phyloP scores from a whole-genome alignment of 30 jellyfish, hydroid and myxozoan species.

The Phacellophora camtschatica region DNA sequence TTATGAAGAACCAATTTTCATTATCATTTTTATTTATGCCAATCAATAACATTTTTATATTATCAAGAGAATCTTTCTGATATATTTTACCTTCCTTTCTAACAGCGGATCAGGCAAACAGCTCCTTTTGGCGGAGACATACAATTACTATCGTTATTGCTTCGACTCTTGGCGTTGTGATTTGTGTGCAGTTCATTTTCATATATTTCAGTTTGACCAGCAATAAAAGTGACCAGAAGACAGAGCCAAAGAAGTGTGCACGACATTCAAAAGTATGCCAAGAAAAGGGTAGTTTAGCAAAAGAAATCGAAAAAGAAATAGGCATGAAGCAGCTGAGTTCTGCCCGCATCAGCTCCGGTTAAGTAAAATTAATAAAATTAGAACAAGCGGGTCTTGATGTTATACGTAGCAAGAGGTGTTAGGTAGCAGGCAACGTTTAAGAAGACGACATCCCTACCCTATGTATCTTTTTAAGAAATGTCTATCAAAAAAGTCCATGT shows the following conservation, averaged over 20 bases:
- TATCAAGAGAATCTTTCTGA: neutral
- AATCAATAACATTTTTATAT: no score
- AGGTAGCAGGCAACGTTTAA: no score
- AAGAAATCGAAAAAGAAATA: constrained; percentile 51
- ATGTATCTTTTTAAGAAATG: no score
- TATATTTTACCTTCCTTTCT: neutral
- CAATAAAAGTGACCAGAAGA: neutral
- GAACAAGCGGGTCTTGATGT: no score
- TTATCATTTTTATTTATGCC: no score
- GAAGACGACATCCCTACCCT: no score
- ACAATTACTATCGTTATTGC: constrained; percentile 49
- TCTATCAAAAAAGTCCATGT: no score
- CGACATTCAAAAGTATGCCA: constrained; percentile 17
- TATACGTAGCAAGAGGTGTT: no score
- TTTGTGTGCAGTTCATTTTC: constrained; percentile 63
- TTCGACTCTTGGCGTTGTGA: constrained; percentile 54
- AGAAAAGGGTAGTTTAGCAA: constrained; percentile 32
- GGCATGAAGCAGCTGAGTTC: constrained; percentile 25
- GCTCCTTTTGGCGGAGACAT: constrained; percentile 49
- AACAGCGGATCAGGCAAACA: neutral
- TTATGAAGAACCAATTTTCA: no score
- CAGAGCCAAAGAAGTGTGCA: constrained; percentile 43
- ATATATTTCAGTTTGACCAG: constrained; percentile 54
- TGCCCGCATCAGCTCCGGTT: no score
- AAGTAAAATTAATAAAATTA: no score